Base-by-base conservation (phyloP, 2,797 vertebrate species). In the Prunella strophiata region DNA sequence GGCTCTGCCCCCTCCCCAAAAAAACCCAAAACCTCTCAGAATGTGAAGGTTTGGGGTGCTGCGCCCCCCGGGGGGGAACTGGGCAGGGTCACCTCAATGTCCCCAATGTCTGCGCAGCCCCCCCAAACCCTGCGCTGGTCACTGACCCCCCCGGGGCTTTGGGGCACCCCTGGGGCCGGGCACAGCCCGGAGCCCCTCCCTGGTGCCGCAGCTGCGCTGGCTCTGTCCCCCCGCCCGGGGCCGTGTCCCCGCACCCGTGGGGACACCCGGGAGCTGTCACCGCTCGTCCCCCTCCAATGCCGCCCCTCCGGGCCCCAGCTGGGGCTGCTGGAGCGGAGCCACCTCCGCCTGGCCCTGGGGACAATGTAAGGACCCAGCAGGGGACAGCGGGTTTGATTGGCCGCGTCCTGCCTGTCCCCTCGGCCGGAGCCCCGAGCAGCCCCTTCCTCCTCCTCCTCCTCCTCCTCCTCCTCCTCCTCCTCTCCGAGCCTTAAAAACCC, bases 321-420 rank as follows among this genome's bases (percentile, higher is more conserved):
- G 3, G 19, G 43, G 38, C 38, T 42, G 25, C 14, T 55, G 83
- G 73, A 90, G 51, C 10, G 4, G 63, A 63, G 90, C 71, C 48
- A 54, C 90, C 75, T 5, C 0, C 27, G 77, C 38, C 65, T 80
- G 14, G 8, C 42, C 58, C 11, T 34, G 62, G 73, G 73, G 58
- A 90, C 85, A 72, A 85, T 42, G 16, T 19, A 22, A 86, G 65
- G 65, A 88, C 40, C 18, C 75, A 42, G 81, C 51, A 19, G 48
- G 91, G 84, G 13, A 59, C 47, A 27, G 30, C 34, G 3, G 42
- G 58, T 71, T 63, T 42, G 85, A 94, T 83, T 95, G 91, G 91
- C 81, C 13, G 10, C 70, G 45, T 88, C 50, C 85, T 25, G 82
- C 32, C 32, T 40, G 38, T 71, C 58, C 42, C 43, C 50, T 65